Evolutionary conservation across 2,113 vertebrate genomes (phyloP), one percentile per base, ranked within the genome.

Genomic region (Microtus montanus): DNA sequence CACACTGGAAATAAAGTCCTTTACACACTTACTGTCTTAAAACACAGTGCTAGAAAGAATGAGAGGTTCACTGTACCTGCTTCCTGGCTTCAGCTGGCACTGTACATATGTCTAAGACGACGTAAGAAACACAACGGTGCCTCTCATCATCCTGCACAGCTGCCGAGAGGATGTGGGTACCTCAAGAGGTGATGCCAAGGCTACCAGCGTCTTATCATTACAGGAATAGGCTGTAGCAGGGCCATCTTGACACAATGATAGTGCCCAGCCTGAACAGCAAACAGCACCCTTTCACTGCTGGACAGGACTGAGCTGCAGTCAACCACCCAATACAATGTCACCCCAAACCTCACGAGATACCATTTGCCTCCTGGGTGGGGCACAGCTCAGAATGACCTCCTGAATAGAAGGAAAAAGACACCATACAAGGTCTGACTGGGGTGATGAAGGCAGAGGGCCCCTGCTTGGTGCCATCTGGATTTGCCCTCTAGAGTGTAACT

Each of bases 251-350:
- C 70, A 61, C 66, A 63, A 0, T 35, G 89, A 94, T 14, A 41
- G 14, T 24, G 74, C 12, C 33, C 19, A n/a, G 54, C 54, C 54
- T 38, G 20, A 38, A 82, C 54, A 28, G 20, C 20, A 82, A 38
- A 58, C 20, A 3, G 20, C 35, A 82, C 20, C 52, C 49, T 24
- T 11, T 61, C 2, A 5, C 0, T 0, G 33, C 6, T 14, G 44
- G 58, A 44, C 22, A 75, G 7, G n/a, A 88, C 33, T 0, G 2
- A 68, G 63, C n/a, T 41, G 64, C 8, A 0, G 28, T 70, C 20
- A 17, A 28, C 24, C 3, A 20, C 83, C 78, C 20, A 47, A 84
- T 38, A 74, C 14, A 30, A 13, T 5, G 0, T 0, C 13, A 77
- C 24, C 61, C 61, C 75, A 15, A 61, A 86, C 10, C 3, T 47